Conservation (phyloP, 2,113 vertebrate species). For the Phylloscopus trochiloides region DNA sequence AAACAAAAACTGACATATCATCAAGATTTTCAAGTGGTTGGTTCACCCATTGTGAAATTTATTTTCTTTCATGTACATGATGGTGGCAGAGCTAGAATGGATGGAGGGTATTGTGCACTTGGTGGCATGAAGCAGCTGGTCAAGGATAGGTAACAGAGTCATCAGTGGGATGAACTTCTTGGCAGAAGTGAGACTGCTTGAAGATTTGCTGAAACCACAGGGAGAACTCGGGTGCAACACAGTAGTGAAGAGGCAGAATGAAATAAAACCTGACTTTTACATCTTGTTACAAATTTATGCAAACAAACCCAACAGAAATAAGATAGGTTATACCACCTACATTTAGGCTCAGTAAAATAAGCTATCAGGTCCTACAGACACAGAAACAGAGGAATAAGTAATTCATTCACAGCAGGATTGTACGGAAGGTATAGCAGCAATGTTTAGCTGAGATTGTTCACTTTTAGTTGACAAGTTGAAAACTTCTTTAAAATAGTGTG, state of each 20-base stretch:
- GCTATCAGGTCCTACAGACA: neutral
- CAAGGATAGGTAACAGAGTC: neutral
- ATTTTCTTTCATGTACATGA: neutral
- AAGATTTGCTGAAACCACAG: neutral
- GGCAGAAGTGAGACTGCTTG: neutral
- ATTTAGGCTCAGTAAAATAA: neutral
- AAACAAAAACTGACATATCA: neutral
- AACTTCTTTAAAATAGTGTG: neutral
- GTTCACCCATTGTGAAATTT: neutral
- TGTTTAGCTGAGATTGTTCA: neutral
- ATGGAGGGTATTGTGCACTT: accelerated
- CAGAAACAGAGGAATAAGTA: neutral
- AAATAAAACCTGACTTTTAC: neutral
- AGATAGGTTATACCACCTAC: neutral
- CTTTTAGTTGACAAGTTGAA: neutral
- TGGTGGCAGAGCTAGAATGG: neutral
- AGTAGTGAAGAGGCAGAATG: neutral
- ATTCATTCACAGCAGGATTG: neutral
- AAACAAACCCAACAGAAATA: neutral
- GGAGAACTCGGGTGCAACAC: neutral
- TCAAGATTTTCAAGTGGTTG: neutral
- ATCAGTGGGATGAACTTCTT: neutral
- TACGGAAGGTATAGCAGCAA: neutral
- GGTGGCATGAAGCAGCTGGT: neutral
- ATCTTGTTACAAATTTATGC: neutral